Percentiles rank a stretch among this genome's conserved stretches.
Conservation (phyloP, 2,797 vertebrate genomes). For the Tragopan temminckii region DNA sequence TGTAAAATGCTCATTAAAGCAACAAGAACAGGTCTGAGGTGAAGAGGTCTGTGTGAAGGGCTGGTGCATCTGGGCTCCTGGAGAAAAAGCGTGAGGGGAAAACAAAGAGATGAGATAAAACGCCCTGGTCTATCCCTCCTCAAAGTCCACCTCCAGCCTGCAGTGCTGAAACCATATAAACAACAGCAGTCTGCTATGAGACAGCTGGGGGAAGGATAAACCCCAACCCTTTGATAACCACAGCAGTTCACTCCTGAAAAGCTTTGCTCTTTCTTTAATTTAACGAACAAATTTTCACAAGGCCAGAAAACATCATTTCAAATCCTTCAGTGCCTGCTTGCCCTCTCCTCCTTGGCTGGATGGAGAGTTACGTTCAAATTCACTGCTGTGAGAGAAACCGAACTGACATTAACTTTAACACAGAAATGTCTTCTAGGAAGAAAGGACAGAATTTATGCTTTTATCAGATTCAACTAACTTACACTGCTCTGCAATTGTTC, state of each 20-base stretch:
- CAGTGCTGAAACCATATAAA: background rate
- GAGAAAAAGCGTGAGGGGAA: background rate
- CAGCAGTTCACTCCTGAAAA: slow-evolving; percentile 2
- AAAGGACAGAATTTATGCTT: background rate
- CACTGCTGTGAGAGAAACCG: background rate
- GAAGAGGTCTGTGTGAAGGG: background rate
- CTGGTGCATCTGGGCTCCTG: background rate
- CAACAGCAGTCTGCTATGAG: background rate
- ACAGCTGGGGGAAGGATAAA: background rate
- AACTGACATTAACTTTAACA: background rate
- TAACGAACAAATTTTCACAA: slow-evolving; percentile 33
- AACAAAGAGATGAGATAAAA: background rate
- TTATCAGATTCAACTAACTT: background rate
- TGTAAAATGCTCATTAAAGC: background rate
- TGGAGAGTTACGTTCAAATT: background rate
- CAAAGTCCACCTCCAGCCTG: background rate
- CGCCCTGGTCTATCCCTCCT: fast-evolving
- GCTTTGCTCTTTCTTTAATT: slow-evolving; percentile 42
- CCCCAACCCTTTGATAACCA: background rate
- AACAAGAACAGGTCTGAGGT: fast-evolving
- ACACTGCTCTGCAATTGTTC: background rate
- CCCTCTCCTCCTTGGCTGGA: slow-evolving; percentile 15
- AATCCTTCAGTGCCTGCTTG: slow-evolving; percentile 5
- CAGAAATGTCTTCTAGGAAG: background rate
- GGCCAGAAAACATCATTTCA: slow-evolving; percentile 1